Conservation (phyloP, 1,140 invertebrate species). For the Anagrus nilaparvatae region DNA sequence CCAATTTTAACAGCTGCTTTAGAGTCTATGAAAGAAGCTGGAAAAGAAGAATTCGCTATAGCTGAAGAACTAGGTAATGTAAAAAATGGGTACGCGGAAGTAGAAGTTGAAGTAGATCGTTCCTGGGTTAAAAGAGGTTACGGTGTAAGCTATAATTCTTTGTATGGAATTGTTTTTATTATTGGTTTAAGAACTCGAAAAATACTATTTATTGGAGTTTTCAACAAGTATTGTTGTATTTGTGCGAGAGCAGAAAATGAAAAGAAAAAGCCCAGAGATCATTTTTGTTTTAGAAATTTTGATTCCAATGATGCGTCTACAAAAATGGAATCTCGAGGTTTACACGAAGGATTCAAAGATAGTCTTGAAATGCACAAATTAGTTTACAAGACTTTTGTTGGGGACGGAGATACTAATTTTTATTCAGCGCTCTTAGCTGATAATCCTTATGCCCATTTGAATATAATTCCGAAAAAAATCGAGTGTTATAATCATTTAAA, state of each 20-base stretch:
- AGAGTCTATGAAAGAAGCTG: too few relatives aligned
- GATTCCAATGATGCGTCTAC: slow-evolving; percentile 21
- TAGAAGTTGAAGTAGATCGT: too few relatives aligned
- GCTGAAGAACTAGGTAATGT: too few relatives aligned
- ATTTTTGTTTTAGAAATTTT: slow-evolving; percentile 30
- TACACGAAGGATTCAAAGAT: slow-evolving; percentile 33
- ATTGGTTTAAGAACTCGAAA: slow-evolving; percentile 31
- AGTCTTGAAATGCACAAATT: slow-evolving; percentile 30
- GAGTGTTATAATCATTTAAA: slow-evolving; percentile 29
- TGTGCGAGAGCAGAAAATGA: slow-evolving; percentile 22
- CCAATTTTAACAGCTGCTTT: too few relatives aligned
- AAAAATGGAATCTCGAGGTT: slow-evolving; percentile 36
- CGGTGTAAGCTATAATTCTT: too few relatives aligned
- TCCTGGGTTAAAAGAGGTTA: too few relatives aligned
- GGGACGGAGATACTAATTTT: slow-evolving; percentile 37
- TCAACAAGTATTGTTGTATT: slow-evolving; percentile 34
- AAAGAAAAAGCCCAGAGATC: slow-evolving; percentile 9
- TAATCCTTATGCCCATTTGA: slow-evolving; percentile 22
- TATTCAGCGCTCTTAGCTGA: slow-evolving; percentile 24
- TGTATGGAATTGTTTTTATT: slow-evolving; percentile 25
- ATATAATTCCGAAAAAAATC: slow-evolving; percentile 31
- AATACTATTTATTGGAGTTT: slow-evolving; percentile 32
- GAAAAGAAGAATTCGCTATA: too few relatives aligned
- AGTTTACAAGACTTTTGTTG: slow-evolving; percentile 32
- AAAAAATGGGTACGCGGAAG: too few relatives aligned